Evolutionary conservation across 2,113 vertebrate species (phyloP).

Genomic region (Esox niger): DNA sequence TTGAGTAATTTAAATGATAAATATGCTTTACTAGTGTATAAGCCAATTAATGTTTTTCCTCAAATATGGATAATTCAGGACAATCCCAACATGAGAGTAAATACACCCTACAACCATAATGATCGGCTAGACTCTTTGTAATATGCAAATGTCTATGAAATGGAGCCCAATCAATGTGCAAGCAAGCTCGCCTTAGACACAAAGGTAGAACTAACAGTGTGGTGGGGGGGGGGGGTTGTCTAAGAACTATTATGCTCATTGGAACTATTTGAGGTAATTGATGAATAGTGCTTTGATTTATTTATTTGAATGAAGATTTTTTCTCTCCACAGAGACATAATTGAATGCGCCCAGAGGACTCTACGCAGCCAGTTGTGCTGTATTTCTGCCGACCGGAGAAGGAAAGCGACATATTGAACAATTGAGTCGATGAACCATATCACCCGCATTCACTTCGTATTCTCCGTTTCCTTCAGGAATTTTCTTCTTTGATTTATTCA

Average conservation of each 20-base stretch:
- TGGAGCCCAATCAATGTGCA: conserved; percentile 3
- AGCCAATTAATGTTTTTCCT: background rate
- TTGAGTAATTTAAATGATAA: conserved; percentile 2
- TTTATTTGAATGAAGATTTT: conserved; percentile 39
- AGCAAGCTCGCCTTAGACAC: background rate
- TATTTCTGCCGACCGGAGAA: conserved; percentile 38
- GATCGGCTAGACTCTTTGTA: conserved; percentile 1
- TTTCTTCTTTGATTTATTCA: conserved; percentile 69
- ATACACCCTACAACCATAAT: background rate
- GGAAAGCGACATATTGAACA: conserved; percentile 55
- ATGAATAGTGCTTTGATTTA: conserved; percentile 35
- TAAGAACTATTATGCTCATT: conserved; percentile 5
- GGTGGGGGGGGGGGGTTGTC: background rate
- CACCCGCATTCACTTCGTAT: conserved; percentile 61
- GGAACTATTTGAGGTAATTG: background rate
- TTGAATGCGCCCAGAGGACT: conserved; percentile 32
- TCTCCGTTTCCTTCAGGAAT: conserved; percentile 64
- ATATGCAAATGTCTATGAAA: conserved; percentile 10
- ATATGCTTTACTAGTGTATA: background rate
- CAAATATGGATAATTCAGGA: background rate
- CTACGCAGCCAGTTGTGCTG: conserved; percentile 34
- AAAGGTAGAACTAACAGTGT: conserved; percentile 8
- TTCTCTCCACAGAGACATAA: conserved; percentile 1
- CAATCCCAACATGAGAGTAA: background rate
- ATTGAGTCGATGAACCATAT: conserved; percentile 70